Conservation (phyloP, 2,888 invertebrate species). For the Stratiomys singularior region DNA sequence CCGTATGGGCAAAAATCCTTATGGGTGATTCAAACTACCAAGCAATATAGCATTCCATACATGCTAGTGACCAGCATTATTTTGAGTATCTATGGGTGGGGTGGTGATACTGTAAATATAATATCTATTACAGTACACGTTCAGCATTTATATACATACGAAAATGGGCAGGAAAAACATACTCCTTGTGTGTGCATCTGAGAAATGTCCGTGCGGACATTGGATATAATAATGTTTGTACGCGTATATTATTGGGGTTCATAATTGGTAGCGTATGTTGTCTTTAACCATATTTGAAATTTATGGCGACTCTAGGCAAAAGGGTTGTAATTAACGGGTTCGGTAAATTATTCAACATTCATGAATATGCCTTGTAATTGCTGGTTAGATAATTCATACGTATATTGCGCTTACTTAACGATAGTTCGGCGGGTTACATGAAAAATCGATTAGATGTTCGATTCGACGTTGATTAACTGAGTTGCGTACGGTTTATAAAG, state of each 20-base stretch:
- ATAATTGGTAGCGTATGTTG: no score
- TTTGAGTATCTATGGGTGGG: not conserved
- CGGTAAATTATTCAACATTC: conserved; percentile 28
- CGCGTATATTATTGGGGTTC: no score
- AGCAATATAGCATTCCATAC: not conserved
- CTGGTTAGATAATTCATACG: not conserved
- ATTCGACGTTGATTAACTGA: no score
- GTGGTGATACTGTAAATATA: not conserved
- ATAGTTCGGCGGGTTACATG: not conserved
- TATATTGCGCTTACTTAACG: not conserved
- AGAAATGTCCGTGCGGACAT: not conserved
- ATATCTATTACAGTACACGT: not conserved
- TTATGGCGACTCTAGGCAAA: conserved; percentile 13
- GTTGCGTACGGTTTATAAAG: no score
- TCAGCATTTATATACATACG: not conserved
- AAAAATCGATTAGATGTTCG: not conserved
- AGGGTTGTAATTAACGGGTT: conserved; percentile 17
- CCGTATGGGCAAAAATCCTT: conserved; percentile 7
- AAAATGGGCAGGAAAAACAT: conserved; percentile 1
- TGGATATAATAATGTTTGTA: no score
- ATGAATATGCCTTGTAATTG: not conserved
- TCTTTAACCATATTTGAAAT: not conserved
- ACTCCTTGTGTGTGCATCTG: not conserved
- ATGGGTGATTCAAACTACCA: not conserved
- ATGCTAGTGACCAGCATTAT: not conserved